Evolutionary conservation across 1,140 invertebrate genomes (phyloP).

Genomic region (Tyrophagus putrescentiae): DNA sequence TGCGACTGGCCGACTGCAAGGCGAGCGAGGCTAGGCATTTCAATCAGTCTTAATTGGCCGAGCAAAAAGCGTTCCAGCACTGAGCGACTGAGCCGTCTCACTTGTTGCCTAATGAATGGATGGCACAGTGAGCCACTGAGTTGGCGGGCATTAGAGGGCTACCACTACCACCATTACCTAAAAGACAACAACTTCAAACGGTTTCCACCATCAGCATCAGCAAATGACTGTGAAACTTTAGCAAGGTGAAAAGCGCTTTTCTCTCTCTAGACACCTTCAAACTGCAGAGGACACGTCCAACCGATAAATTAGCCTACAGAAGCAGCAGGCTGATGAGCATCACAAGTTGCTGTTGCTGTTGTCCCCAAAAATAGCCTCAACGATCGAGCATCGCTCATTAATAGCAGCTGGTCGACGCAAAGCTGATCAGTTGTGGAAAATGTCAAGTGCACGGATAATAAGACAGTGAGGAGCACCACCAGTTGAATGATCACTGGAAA

Average conservation of each 20-base stretch:
- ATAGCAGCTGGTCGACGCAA: slow-evolving; percentile 9
- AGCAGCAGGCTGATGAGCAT: too few species aligned
- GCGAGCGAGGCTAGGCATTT: neutral
- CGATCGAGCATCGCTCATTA: slow-evolving; percentile 11
- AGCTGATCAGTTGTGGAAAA: slow-evolving; percentile 13
- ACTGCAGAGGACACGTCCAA: slow-evolving; percentile 6
- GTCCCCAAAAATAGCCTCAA: neutral
- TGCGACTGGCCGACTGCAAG: neutral
- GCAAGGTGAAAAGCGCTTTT: too few species aligned
- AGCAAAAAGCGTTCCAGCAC: too few species aligned
- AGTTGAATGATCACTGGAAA: neutral
- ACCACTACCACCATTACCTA: too few species aligned
- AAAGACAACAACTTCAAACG: too few species aligned
- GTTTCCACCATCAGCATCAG: too few species aligned
- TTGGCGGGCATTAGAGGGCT: too few species aligned
- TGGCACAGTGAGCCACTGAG: neutral
- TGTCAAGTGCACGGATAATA: neutral
- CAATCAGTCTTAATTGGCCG: slow-evolving; percentile 13
- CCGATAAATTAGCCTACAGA: neutral
- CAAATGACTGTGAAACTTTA: too few species aligned
- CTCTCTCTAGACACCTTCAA: slow-evolving; percentile 1
- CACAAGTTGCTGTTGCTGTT: neutral
- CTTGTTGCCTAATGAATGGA: too few species aligned
- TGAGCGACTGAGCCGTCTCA: too few species aligned
- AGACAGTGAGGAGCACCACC: too few species aligned